Evolutionary conservation across 2,797 vertebrate genomes (phyloP), one percentile per base, ranked within the genome.

Genomic region (Ispidina picta): DNA sequence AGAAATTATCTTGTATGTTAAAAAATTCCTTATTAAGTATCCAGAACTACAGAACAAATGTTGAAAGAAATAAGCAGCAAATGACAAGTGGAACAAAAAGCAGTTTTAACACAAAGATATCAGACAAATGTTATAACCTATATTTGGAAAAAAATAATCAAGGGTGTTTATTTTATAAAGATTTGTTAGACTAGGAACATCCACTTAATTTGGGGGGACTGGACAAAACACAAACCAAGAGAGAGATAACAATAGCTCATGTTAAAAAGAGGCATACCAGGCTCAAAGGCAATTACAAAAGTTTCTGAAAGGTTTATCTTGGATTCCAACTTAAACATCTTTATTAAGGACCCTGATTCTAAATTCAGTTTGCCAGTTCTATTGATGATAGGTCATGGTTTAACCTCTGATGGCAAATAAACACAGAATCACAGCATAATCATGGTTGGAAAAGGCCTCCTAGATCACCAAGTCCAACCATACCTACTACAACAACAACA

Each of bases 21-120:
- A 2, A 5, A 72, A 81, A 51, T 75, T 84, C 65, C 88, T 92
- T 91, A 90, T 59, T 73, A 88, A 90, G 78, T 77, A 71, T 58
- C 43, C 46, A 37, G 75, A 44, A 74, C 51, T 83, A 83, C 51
- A 89, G 62, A 94, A 85, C 43, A 95, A 93, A 94, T 93, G 84
- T 92, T 95, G 78, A 89, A 87, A 73, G 64, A 78, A 92, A 81
- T 80, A 88, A 71, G 86, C 49, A 29, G 93, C 77, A 96, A 94
- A 94, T 95, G 78, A 83, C 81, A 92, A 93, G 46, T 0, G 1
- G 88, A 77, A 84, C 65, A 86, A 90, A 95, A 91, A 83, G 23
- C 62, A 23, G 21, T 86, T 92, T 95, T 68, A 88, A 49, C 28
- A 74, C 49, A 39, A 39, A 39, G 37, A 39, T 39, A 39, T 15